Conservation (phyloP, 2,888 invertebrate species). For the Lithophane ornitopus region DNA sequence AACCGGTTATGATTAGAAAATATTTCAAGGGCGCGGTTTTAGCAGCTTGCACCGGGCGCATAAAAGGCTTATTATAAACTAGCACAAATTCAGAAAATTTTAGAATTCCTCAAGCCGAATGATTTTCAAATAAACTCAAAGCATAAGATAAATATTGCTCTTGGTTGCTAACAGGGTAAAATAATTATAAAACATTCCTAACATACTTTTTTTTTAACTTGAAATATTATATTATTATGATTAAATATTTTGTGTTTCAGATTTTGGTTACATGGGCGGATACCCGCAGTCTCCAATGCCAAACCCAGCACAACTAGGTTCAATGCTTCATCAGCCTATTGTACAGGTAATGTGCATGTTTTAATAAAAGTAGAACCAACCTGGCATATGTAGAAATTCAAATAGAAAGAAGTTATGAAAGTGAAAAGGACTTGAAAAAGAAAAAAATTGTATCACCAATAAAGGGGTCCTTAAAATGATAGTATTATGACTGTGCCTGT, state of each 20-base stretch:
- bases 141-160: background rate
- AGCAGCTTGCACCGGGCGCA: too few relatives aligned
- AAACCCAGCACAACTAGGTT: constrained; percentile 81
- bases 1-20: too few relatives aligned
- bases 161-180: background rate
- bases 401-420: background rate
- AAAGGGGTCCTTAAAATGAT: background rate
- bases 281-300: constrained; percentile 79
- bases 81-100: background rate
- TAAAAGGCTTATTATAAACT: background rate
- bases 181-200: background rate
- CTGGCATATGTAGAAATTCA: background rate
- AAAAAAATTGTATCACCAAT: background rate
- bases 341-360: constrained; percentile 79
- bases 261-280: constrained; percentile 79
- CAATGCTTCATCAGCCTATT: constrained; percentile 88
- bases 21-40: too few relatives aligned
- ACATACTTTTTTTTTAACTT: background rate
- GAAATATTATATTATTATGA: too few relatives aligned
- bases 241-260: constrained; percentile 68
- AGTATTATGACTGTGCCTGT: background rate
- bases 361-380: background rate
- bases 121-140: background rate
- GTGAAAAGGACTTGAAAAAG: background rate
- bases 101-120: background rate